Evolutionary conservation across 1,140 invertebrate genomes (phyloP), one percentile per base, ranked within the genome.

Genomic region (Drosophila pseudoobscura): DNA sequence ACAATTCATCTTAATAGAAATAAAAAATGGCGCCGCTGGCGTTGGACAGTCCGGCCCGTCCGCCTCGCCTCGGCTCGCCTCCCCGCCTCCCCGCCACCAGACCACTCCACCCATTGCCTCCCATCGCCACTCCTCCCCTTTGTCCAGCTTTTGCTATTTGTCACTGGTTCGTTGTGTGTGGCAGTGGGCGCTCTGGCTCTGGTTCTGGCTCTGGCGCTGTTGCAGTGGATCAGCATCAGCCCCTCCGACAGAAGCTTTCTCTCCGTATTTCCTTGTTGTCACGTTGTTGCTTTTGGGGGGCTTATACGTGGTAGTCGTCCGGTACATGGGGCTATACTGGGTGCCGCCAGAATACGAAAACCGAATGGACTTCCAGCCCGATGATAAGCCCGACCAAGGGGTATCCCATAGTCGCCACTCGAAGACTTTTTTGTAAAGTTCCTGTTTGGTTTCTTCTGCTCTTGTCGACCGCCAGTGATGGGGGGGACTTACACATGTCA

Each of bases 1-100:
- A 85, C 80, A 87, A 85, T 85, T 85, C 80, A 85, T 85, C 80
- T 85, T 85, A 85, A 85, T 85, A 85, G 69, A 87, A 73, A 80
- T 85, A 85, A 85, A 87, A 85, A 85, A 85, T 85, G 82, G 80
- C 77, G 64, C 68, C 82, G 65, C 63, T 71, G 78, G 70, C 75
- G 60, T 83, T 83, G 79, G 72, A 74, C 80, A 85, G 80, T 85
- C 80, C 78, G 61, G 50, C 62, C 29, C 29, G 15, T 4, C 22
- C 24, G 22, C 43, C 31, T 8, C 8, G 15, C 15, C 15, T 15
- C 15, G 15, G 15, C 15, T 15, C 15, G 15, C 15, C 15, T 15
- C 15, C 15, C 22, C 24, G 22, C 43, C 31, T 8, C 8, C 5
- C n/a, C 3, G 17, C 41, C 20, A 0, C 6, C 20, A 7, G 15